These are phyloP conservation scores for Falco columbarius DNA, from an alignment of 2,797 vertebrate genomes.

Conservation along the genomic window DNA sequence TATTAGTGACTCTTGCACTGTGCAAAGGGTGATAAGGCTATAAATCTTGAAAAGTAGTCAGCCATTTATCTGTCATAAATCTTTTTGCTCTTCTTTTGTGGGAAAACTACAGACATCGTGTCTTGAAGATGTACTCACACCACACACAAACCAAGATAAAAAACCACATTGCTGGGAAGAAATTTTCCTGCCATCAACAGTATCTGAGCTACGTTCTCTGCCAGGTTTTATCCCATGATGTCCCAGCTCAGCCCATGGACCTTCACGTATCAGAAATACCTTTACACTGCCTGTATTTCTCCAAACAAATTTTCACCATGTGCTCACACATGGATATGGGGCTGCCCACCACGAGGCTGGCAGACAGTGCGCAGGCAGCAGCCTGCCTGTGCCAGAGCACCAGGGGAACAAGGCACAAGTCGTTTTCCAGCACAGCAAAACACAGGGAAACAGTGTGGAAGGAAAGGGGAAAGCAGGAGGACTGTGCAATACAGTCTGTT, in stretches of 20 bases:
- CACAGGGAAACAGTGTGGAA: neutral
- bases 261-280: neutral
- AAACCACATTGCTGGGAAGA: neutral
- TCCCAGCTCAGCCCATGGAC: rapidly evolving
- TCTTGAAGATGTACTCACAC: neutral
- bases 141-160: neutral
- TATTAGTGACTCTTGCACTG: neutral
- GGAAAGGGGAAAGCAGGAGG: neutral
- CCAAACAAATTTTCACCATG: neutral
- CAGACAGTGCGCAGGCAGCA: neutral
- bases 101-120: neutral
- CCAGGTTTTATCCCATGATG: neutral
- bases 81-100: neutral
- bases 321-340: neutral
- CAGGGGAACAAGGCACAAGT: neutral
- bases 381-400: neutral
- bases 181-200: neutral
- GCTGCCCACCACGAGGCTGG: neutral
- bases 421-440: neutral
- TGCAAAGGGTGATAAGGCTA: neutral
- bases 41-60: neutral
- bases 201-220: neutral
- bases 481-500: neutral
- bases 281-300: neutral
- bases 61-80: neutral